phyloP scores from a whole-genome alignment of 2,113 vertebrate species.

The Catharus minimus region DNA sequence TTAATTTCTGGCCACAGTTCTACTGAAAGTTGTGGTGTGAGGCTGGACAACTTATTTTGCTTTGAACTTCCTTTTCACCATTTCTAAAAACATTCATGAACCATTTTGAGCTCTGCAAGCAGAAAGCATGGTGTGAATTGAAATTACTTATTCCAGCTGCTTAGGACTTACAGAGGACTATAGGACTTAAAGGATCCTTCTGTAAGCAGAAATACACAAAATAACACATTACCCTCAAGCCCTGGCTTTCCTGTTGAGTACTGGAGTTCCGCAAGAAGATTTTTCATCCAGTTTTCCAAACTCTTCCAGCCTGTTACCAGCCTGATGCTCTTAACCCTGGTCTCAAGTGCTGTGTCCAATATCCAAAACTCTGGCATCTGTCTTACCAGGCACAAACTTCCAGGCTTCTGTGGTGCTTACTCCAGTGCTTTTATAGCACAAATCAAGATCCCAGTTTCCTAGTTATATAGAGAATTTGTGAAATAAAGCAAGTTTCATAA shows the following conservation, averaged over 20 bases:
- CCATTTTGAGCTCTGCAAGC: not conserved
- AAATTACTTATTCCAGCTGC: not conserved
- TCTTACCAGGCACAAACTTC: not conserved
- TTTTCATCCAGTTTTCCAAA: not conserved
- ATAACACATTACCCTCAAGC: not conserved
- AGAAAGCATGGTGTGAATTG: not conserved
- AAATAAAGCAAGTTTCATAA: not conserved
- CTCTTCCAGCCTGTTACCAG: not conserved
- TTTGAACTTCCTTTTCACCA: not conserved
- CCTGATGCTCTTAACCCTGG: not conserved
- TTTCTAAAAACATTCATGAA: not conserved
- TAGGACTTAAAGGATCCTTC: not conserved
- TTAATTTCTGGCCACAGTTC: conserved; percentile 3
- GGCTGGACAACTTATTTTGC: not conserved
- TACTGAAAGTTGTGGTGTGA: not conserved
- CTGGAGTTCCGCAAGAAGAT: not conserved
- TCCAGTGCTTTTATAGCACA: not conserved
- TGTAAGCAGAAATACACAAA: not conserved
- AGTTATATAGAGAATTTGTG: not conserved
- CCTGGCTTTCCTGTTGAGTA: not conserved
- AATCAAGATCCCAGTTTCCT: not conserved
- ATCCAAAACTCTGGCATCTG: not conserved
- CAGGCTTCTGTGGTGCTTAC: not conserved
- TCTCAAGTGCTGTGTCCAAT: fast-evolving
- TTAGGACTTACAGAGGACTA: not conserved